A percentile compares a stretch with the other conserved stretches of the same genome.
Evolutionary conservation across 2,888 invertebrate species (phyloP).

Genomic region (Trissolcus japonicus): DNA sequence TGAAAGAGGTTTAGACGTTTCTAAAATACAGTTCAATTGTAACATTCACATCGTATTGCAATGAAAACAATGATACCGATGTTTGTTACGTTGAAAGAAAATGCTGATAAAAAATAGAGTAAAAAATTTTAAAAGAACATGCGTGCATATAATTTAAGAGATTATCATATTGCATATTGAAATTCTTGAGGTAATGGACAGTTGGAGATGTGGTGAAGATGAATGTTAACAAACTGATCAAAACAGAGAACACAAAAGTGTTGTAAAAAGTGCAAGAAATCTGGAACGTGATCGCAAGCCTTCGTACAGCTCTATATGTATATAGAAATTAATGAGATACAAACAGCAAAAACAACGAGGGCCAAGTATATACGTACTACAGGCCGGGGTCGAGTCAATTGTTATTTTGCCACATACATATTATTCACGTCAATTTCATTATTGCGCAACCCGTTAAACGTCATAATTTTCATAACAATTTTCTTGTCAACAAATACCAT

Average conservation of each 20-base stretch:
- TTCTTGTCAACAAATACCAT: not conserved
- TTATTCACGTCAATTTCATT: slow-evolving; percentile 24
- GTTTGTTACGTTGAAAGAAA: no score
- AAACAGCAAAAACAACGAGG: slow-evolving; percentile 31
- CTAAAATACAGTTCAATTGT: no score
- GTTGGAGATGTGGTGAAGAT: no score
- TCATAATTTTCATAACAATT: slow-evolving; percentile 2
- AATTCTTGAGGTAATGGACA: no score
- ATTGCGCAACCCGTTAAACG: slow-evolving; percentile 27
- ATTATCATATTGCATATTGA: no score
- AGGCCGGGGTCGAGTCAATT: slow-evolving; percentile 45
- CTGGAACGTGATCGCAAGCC: slow-evolving; percentile 11
- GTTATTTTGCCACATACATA: slow-evolving; percentile 31
- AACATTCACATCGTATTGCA: no score
- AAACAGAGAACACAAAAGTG: not conserved
- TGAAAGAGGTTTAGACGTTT: no score
- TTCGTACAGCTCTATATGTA: not conserved
- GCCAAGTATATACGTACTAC: slow-evolving; percentile 23
- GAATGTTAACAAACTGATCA: no score
- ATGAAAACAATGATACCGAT: no score
- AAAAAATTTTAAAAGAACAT: no score
- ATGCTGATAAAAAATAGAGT: no score
- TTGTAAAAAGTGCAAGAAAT: slow-evolving; percentile 24
- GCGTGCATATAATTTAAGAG: no score
- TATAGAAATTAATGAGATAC: slow-evolving; percentile 11